These are phyloP conservation scores for Microctenopoma lineatum DNA, from an alignment of 2,797 vertebrate species.

Conservation along the genomic window DNA sequence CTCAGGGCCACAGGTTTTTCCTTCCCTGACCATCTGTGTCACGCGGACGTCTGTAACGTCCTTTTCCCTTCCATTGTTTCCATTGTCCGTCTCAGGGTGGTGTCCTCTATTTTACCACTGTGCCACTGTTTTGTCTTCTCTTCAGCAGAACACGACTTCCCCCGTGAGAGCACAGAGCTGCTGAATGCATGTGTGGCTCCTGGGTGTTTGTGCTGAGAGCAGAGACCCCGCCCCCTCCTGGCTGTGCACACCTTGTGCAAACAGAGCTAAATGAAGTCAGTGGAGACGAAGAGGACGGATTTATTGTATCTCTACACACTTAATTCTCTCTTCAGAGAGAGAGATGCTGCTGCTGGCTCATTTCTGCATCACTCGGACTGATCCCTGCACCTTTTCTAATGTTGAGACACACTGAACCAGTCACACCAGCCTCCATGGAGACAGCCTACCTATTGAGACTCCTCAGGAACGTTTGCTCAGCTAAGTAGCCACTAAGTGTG, in stretches of 20 bases:
- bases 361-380: too few relatives aligned
- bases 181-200: conserved; percentile 5
- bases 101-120: conserved; percentile 11
- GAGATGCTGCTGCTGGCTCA: neutral
- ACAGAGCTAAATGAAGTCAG: conserved; percentile 18
- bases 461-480: conserved; percentile 42
- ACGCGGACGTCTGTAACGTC: neutral
- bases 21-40: neutral
- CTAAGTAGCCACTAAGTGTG: conserved; percentile 52
- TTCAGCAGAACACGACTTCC: conserved; percentile 16
- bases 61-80: conserved; percentile 1
- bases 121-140: neutral
- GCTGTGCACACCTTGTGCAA: conserved; percentile 40
- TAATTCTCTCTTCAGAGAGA: neutral
- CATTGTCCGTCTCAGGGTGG: conserved; percentile 17
- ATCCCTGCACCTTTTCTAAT: too few relatives aligned
- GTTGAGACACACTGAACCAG: neutral
- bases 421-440: neutral
- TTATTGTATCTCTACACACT: conserved; percentile 1
- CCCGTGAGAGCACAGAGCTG: conserved; percentile 22
- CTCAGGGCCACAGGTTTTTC: conserved; percentile 2
- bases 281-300: neutral
- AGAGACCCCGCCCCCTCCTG: conserved; percentile 12
- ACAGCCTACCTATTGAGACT: conserved; percentile 49
- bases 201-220: conserved; percentile 41